Evolutionary conservation across 2,888 invertebrate species (phyloP).

Genomic region (Leucania comma): DNA sequence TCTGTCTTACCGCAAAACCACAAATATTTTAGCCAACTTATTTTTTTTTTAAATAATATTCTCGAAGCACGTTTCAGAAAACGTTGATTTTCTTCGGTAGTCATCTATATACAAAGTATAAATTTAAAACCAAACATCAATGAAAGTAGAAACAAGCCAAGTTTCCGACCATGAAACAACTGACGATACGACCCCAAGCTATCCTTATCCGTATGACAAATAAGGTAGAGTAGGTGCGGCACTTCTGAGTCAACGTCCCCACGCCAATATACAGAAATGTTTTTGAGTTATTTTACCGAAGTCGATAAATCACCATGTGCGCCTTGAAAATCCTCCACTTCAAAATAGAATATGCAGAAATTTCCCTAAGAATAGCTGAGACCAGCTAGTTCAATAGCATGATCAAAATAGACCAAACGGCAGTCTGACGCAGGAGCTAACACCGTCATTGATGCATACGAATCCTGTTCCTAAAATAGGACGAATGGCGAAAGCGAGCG

Average conservation of each 20-base stretch:
- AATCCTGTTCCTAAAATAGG: constrained; percentile 79
- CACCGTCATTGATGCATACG: constrained; percentile 79
- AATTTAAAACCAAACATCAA: constrained; percentile 14
- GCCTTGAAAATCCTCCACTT: constrained; percentile 46
- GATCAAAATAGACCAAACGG: constrained; percentile 76
- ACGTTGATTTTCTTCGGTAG: not conserved
- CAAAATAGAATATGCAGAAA: constrained; percentile 61
- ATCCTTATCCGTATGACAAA: constrained; percentile 65
- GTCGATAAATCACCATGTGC: constrained; percentile 42
- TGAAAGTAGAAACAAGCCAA: constrained; percentile 27
- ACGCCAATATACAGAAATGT: constrained; percentile 42
- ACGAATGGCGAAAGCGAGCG: constrained; percentile 75
- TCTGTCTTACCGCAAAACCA: constrained; percentile 50
- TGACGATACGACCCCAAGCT: constrained; percentile 54
- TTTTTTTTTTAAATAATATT: constrained; percentile 5
- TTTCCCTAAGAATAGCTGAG: constrained; percentile 52
- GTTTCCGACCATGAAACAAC: constrained; percentile 60
- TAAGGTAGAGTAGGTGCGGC: constrained; percentile 64
- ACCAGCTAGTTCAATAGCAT: constrained; percentile 67
- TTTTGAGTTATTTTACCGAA: constrained; percentile 48
- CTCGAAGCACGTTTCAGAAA: not conserved
- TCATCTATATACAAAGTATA: not conserved
- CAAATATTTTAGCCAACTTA: constrained; percentile 23
- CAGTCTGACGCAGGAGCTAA: constrained; percentile 80
- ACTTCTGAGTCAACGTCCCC: constrained; percentile 63